Conservation (phyloP, 1,140 invertebrate species). For the Capitella teleta region DNA sequence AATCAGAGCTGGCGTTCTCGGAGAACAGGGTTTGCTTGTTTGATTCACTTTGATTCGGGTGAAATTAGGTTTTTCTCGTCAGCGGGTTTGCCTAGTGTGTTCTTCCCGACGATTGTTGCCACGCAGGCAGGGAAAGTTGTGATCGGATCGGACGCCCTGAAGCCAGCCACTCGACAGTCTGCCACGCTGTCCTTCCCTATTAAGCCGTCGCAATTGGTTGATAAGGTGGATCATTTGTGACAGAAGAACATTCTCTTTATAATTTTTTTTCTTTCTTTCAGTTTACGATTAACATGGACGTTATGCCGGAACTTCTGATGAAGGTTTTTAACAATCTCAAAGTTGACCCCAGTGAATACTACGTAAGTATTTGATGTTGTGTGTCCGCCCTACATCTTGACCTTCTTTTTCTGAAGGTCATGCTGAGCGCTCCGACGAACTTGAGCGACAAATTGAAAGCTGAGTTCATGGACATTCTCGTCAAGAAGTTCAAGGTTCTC, state of each 20-base stretch:
- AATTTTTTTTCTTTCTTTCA: constrained; percentile 17
- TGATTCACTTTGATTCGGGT: background rate
- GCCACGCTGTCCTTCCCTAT: constrained; percentile 42
- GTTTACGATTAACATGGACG: constrained; percentile 39
- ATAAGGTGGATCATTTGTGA: too few species aligned
- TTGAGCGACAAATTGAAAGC: constrained; percentile 41
- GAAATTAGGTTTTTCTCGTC: background rate
- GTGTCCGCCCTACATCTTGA: background rate
- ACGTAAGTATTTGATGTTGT: constrained; percentile 21
- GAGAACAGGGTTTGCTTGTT: constrained; percentile 41
- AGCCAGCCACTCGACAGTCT: constrained; percentile 39
- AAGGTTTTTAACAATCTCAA: constrained; percentile 45
- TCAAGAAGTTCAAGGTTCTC: constrained; percentile 41
- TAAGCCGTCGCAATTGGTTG: constrained; percentile 46
- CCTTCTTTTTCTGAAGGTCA: constrained; percentile 21
- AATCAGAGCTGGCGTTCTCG: constrained; percentile 50
- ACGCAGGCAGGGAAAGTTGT: too few species aligned
- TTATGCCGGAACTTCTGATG: constrained; percentile 41
- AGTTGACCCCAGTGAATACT: constrained; percentile 40
- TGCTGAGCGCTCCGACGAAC: constrained; percentile 45
- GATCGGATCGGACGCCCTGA: too few species aligned
- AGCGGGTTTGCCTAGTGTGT: constrained; percentile 49
- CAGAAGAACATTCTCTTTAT: too few species aligned
- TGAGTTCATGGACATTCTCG: constrained; percentile 39
- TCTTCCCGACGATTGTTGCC: constrained; percentile 51